Conservation (phyloP, 1,140 invertebrate genomes). For the Aradophagus sp. region DNA sequence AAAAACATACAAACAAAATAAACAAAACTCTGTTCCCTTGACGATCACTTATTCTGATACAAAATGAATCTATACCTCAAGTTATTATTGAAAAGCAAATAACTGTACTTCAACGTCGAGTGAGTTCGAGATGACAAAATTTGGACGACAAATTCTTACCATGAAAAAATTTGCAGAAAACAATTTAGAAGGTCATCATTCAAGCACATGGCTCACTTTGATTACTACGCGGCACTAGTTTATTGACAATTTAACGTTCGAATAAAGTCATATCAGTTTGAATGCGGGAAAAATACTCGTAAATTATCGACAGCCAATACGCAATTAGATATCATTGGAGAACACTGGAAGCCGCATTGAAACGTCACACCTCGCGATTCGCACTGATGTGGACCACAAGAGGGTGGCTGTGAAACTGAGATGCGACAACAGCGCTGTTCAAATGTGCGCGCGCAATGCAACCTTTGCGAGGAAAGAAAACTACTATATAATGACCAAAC, state of each 20-base stretch:
- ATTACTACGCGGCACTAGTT: not conserved
- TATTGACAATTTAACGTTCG: not conserved
- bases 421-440: conserved; percentile 65
- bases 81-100: not conserved
- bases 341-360: conserved; percentile 45
- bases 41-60: not conserved
- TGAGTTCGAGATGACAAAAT: no score
- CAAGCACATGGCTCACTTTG: conserved; percentile 25
- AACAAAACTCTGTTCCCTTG: not conserved
- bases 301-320: conserved; percentile 11
- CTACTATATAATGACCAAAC: conserved; percentile 45
- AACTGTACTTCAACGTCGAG: no score
- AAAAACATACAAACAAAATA: no score
- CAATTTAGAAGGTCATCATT: not conserved
- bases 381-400: conserved; percentile 67
- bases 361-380: conserved; percentile 63
- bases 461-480: conserved; percentile 43
- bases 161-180: conserved; percentile 3
- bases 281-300: conserved; percentile 1
- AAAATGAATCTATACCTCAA: not conserved
- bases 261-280: not conserved
- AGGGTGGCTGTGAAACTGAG: conserved; percentile 74
- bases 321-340: conserved; percentile 27
- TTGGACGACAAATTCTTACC: conserved; percentile 15
- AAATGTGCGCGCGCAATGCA: conserved; percentile 66